Evolutionary conservation across 2,113 vertebrate genomes (phyloP).

Genomic region (Gobiocypris rarus): DNA sequence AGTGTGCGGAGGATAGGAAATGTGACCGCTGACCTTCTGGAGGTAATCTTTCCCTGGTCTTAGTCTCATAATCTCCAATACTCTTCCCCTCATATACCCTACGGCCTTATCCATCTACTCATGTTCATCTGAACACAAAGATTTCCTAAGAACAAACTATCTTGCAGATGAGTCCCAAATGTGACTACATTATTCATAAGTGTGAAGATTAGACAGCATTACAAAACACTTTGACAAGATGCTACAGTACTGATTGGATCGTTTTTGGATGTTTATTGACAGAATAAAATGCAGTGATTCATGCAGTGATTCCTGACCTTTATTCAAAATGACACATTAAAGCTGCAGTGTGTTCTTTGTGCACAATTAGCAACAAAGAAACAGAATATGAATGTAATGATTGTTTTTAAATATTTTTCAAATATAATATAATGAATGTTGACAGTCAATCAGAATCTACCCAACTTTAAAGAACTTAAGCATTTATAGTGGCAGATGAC

Average conservation of each 20-base stretch:
- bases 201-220: conserved; percentile 1
- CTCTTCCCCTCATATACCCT: background rate
- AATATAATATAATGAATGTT: background rate
- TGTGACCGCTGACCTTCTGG: conserved; percentile 38
- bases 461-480: background rate
- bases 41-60: conserved; percentile 34
- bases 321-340: background rate
- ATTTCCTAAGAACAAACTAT: conserved; percentile 1
- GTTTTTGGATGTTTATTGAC: background rate
- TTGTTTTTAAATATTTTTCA: background rate
- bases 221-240: background rate
- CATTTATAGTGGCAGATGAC: background rate
- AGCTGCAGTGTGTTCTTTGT: background rate
- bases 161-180: background rate
- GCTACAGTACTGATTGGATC: background rate
- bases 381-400: background rate
- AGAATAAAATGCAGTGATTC: background rate
- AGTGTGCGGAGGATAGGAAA: conserved; percentile 44
- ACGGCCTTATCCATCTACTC: conserved; percentile 16
- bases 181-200: background rate
- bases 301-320: conserved; percentile 6
- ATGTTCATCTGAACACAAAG: conserved; percentile 15
- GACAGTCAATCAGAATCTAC: background rate
- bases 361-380: background rate
- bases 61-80: conserved; percentile 7